Evolutionary conservation across 2,113 vertebrate species (phyloP).

Genomic region (Cochlearius cochlearius): DNA sequence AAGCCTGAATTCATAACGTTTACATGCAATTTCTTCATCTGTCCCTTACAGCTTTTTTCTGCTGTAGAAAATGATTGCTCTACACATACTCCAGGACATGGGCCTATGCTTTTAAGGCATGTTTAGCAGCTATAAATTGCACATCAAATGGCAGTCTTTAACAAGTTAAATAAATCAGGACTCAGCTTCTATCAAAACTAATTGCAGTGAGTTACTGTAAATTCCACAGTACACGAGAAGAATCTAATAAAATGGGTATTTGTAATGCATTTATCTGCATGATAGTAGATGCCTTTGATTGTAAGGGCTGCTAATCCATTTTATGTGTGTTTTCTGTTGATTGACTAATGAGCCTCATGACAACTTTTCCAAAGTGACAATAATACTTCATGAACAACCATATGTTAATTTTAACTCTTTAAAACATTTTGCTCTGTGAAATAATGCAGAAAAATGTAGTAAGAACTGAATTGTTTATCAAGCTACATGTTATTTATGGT

Average conservation of each 20-base stretch:
- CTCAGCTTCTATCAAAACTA: background rate
- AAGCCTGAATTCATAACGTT: background rate
- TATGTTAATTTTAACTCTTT: background rate
- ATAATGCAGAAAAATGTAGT: background rate
- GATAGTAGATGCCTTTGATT: background rate
- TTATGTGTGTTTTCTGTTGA: background rate
- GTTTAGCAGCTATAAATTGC: background rate
- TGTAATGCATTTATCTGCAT: background rate
- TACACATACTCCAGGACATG: background rate
- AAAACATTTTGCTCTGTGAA: background rate
- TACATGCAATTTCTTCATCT: background rate
- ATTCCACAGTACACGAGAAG: background rate
- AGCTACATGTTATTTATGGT: background rate
- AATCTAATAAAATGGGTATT: background rate
- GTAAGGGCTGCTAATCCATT: background rate
- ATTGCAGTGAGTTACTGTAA: background rate
- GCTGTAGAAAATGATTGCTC: background rate
- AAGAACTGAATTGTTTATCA: background rate
- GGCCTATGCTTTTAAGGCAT: background rate
- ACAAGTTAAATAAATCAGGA: background rate
- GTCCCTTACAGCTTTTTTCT: background rate
- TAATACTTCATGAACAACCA: background rate
- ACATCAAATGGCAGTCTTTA: background rate
- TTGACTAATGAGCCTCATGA: background rate
- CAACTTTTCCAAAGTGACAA: background rate